Evolutionary conservation across 2,113 vertebrate genomes (phyloP).

Genomic region (Fukomys damarensis): DNA sequence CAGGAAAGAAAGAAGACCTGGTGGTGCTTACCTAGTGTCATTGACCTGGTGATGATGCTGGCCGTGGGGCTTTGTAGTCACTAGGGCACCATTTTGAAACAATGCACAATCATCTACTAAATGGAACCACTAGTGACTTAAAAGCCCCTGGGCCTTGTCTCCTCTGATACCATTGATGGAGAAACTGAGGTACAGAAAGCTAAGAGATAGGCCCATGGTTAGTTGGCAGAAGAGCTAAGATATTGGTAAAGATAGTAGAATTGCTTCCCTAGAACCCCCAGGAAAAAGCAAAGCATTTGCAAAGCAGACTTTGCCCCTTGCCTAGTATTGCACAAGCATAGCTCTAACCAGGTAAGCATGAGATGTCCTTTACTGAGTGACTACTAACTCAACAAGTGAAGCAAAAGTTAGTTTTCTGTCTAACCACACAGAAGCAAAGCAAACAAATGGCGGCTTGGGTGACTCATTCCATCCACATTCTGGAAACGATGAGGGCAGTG

Average conservation of each 20-base stretch:
- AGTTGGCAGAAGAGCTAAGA: constrained; percentile 61
- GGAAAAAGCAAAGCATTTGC: constrained; percentile 1
- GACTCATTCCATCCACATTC: constrained; percentile 52
- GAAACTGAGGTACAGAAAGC: constrained; percentile 50
- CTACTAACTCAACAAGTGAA: neutral
- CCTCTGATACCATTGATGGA: constrained; percentile 47
- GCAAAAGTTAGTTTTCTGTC: constrained; percentile 42
- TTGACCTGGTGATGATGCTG: constrained; percentile 41
- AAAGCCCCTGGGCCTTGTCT: constrained; percentile 73
- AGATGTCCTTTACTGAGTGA: neutral
- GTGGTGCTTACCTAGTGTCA: constrained; percentile 66
- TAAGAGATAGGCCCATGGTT: constrained; percentile 55
- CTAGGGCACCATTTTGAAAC: constrained; percentile 80
- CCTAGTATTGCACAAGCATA: constrained; percentile 37
- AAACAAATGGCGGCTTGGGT: constrained; percentile 33
- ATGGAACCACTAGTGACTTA: constrained; percentile 78
- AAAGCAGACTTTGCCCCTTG: constrained; percentile 13
- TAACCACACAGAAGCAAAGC: constrained; percentile 41
- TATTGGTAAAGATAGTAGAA: neutral
- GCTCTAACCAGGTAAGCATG: constrained; percentile 32
- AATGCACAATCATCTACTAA: constrained; percentile 73
- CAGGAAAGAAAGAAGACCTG: neutral
- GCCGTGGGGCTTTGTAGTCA: constrained; percentile 75
- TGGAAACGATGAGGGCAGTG: constrained; percentile 51
- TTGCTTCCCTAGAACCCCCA: neutral